Evolutionary conservation across 1,140 invertebrate genomes (phyloP).

Genomic region (Acyrthosiphon pisum): DNA sequence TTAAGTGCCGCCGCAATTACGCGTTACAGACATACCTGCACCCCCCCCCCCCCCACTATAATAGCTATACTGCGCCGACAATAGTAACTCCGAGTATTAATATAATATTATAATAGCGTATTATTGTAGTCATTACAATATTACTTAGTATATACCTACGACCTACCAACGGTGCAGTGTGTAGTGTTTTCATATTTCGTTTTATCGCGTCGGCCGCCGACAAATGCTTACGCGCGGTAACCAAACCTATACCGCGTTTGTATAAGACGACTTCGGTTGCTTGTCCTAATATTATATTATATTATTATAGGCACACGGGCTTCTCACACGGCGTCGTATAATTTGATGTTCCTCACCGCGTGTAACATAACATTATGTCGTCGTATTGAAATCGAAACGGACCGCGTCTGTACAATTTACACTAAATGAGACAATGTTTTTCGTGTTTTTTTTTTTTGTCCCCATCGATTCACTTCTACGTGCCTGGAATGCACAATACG

Average conservation of each 20-base stretch:
- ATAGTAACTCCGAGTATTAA: background rate
- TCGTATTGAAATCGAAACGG: background rate
- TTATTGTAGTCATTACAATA: background rate
- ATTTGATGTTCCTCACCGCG: background rate
- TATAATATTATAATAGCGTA: background rate
- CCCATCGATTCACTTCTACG: background rate
- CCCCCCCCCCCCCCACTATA: no score
- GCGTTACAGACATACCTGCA: background rate
- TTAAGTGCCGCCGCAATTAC: background rate
- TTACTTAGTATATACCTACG: no score
- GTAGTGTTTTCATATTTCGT: background rate
- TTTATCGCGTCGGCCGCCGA: background rate
- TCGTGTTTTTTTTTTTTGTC: background rate
- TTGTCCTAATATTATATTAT: background rate
- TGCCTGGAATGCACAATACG: slow-evolving; percentile 4
- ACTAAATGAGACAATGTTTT: background rate
- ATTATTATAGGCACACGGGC: background rate
- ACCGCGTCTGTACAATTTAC: background rate
- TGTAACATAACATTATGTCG: background rate
- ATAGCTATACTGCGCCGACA: background rate
- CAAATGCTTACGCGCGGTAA: background rate
- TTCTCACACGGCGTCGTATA: background rate
- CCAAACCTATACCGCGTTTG: no score
- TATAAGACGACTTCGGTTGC: no score
- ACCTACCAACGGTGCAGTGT: background rate